Percentiles rank a stretch among this genome's conserved stretches.
Evolutionary conservation across 2,888 invertebrate genomes (phyloP).

Genomic region (Cephus rjabovi): DNA sequence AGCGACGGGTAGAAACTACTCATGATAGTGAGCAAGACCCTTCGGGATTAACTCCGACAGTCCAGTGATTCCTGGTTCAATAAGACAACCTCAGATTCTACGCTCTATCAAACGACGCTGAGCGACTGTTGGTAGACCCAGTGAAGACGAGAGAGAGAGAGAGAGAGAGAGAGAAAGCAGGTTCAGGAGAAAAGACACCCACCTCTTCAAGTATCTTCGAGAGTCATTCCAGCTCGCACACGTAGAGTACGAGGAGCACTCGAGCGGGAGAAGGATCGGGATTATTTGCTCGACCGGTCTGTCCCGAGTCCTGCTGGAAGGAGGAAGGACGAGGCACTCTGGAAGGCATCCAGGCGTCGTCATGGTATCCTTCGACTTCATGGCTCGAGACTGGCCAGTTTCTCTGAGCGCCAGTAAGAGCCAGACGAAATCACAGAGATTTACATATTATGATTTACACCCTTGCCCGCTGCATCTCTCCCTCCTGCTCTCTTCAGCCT

Average conservation of each 20-base stretch:
- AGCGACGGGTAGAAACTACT: conserved; percentile 50
- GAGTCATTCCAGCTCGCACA: conserved; percentile 8
- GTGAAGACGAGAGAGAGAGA: conserved; percentile 20
- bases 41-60: not conserved
- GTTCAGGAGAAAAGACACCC: conserved; percentile 34
- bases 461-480: conserved; percentile 56
- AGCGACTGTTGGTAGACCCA: not conserved
- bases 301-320: conserved; percentile 6
- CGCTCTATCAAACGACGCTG: conserved; percentile 14
- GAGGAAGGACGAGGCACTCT: conserved; percentile 7
- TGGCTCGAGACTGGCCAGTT: conserved; percentile 48
- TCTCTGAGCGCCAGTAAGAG: conserved; percentile 52
- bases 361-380: conserved; percentile 35
- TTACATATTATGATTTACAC: conserved; percentile 65
- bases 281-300: conserved; percentile 11
- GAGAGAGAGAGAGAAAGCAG: conserved; percentile 11
- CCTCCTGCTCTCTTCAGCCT: conserved; percentile 28
- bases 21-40: conserved; percentile 30
- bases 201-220: conserved; percentile 40
- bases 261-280: conserved; percentile 7
- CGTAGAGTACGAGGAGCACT: conserved; percentile 5
- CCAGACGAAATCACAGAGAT: conserved; percentile 62
- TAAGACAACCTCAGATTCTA: not conserved
- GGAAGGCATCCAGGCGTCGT: conserved; percentile 10
- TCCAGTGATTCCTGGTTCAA: not conserved